Evolutionary conservation across 2,113 vertebrate species (phyloP).

Genomic region (Cacatua alba): DNA sequence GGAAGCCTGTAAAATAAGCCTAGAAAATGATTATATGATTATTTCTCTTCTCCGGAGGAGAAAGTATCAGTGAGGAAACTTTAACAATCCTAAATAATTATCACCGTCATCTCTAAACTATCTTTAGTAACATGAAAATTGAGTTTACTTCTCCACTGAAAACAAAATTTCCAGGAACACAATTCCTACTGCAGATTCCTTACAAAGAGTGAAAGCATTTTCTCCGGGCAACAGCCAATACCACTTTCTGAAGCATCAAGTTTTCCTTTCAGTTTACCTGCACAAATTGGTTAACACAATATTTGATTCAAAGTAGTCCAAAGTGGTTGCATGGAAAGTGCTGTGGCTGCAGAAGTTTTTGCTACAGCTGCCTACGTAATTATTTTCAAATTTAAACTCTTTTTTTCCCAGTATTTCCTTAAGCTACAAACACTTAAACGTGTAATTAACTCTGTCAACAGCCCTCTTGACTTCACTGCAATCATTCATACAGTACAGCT

Average conservation of each 20-base stretch:
- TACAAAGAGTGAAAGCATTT: background rate
- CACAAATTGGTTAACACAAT: background rate
- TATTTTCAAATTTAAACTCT: background rate
- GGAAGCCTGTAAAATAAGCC: background rate
- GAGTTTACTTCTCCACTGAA: background rate
- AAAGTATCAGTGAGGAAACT: background rate
- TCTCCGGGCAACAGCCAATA: background rate
- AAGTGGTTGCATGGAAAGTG: background rate
- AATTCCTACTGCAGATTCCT: background rate
- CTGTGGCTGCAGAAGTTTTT: background rate
- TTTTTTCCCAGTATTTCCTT: background rate
- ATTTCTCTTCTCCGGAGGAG: background rate
- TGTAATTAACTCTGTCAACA: constrained; percentile 9
- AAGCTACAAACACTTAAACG: background rate
- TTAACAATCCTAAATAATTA: background rate
- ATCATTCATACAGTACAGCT: background rate
- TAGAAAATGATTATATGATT: background rate
- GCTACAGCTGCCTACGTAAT: background rate
- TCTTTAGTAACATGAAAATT: background rate
- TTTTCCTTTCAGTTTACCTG: background rate
- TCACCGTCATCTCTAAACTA: background rate
- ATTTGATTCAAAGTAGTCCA: background rate
- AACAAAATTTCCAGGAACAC: background rate
- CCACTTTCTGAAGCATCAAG: background rate
- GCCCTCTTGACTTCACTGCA: background rate